Evolutionary conservation across 2,797 vertebrate genomes (phyloP), one percentile per base, ranked within the genome.

Genomic region (Erethizon dorsatum): DNA sequence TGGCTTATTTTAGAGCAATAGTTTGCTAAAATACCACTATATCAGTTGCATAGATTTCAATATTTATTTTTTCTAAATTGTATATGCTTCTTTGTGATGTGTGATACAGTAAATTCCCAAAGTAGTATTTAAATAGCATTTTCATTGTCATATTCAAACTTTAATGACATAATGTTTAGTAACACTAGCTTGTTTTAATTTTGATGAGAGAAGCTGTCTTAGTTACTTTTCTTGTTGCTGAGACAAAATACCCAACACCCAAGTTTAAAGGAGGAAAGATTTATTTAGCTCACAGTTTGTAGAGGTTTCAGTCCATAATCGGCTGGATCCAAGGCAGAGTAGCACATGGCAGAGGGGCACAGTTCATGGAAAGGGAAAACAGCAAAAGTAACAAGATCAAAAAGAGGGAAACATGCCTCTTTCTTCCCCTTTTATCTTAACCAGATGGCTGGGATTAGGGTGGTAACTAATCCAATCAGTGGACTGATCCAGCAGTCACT

Each of bases 161-260:
- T 71, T 88, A 91, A 67, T 86, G 45, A 31, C 59, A 33, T 50
- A 92, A 24, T 75, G 2, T 88, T 89, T 90, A 52, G 54, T 69
- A 83, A 56, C 28, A 77, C 63, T 61, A 65, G 8, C 31, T 84
- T 91, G 22, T 85, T 95, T 89, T 91, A 91, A 56, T 91, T 91
- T 84, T 41, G 0, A 10, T 96, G 65, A 95, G 91, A 93, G 18
- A 96, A 67, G 33, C 15, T 15, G 7, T 67, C 63, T 67, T 67
- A n/a, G 14, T 67, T 65, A 63, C 61, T 33, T 67, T 65, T 33
- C 6, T 17, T 17, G 6, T n/a, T 67, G 33, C 65, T 67, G 33
- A n/a, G 15, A 17, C 33, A n/a, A 67, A 18, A 67, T 67, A 8
- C 6, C 6, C 14, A 31, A n/a, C 15, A n/a, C 15, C 33, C 65